These are phyloP conservation scores for Leptobrachium leishanense DNA, from an alignment of 2,113 vertebrate genomes.

Conservation along the genomic window DNA sequence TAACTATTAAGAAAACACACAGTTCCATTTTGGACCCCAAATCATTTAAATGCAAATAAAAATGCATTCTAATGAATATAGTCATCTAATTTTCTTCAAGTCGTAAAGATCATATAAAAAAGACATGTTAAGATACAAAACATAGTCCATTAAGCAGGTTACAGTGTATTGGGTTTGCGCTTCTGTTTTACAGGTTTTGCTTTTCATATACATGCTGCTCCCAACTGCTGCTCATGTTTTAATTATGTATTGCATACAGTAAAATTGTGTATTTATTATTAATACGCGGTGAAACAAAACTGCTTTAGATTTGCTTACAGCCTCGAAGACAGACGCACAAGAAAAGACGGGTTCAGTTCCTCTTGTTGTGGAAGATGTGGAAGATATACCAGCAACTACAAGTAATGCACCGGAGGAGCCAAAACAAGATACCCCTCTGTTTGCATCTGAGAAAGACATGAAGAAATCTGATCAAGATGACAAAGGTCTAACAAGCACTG, in stretches of 20 bases:
- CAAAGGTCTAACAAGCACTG: slow-evolving; percentile 52
- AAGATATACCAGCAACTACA: slow-evolving; percentile 56
- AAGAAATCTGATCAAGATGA: slow-evolving; percentile 58
- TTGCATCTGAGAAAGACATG: slow-evolving; percentile 59
- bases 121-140: too few relatives aligned
- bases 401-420: slow-evolving; percentile 67
- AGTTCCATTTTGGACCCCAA: too few relatives aligned
- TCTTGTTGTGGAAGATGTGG: slow-evolving; percentile 64
- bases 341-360: slow-evolving; percentile 69
- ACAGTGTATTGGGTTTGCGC: not conserved
- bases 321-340: slow-evolving; percentile 92
- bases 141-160: slow-evolving; percentile 6
- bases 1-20: too few relatives aligned
- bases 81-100: too few relatives aligned
- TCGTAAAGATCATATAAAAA: too few relatives aligned
- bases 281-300: slow-evolving; percentile 72
- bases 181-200: slow-evolving; percentile 1
- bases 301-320: slow-evolving; percentile 97
- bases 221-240: slow-evolving; percentile 34
- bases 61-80: too few relatives aligned
- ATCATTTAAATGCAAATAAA: too few relatives aligned
- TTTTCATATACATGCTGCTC: slow-evolving; percentile 16
- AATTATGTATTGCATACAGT: slow-evolving; percentile 57
- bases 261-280: slow-evolving; percentile 63
- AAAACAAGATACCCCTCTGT: slow-evolving; percentile 68